These are phyloP conservation scores for Andrena fulva DNA, from an alignment of 2,888 invertebrate genomes.

Conservation along the genomic window DNA sequence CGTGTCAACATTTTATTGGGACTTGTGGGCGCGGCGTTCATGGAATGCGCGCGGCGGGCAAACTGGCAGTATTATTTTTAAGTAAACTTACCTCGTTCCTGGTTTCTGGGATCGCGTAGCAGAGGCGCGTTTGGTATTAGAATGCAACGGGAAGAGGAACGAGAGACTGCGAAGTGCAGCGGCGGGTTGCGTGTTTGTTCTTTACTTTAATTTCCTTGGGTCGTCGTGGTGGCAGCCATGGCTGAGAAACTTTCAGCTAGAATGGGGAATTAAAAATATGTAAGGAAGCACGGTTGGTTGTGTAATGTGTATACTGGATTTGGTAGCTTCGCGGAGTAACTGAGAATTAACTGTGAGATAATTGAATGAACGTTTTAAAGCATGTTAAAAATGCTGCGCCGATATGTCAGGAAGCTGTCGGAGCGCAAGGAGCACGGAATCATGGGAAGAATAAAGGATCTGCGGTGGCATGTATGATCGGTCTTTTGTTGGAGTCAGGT, in stretches of 20 bases:
- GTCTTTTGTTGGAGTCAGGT: conserved; percentile 45
- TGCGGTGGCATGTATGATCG: conserved; percentile 26
- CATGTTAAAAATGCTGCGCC: background rate
- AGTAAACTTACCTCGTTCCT: too few relatives aligned
- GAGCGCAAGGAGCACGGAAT: conserved; percentile 33
- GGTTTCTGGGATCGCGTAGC: too few relatives aligned
- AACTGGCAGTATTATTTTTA: too few relatives aligned
- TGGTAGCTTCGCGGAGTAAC: too few relatives aligned
- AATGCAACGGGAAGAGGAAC: too few relatives aligned
- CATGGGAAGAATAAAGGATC: conserved; percentile 34
- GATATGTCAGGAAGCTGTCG: conserved; percentile 32
- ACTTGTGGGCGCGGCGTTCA: background rate
- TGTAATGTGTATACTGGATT: too few relatives aligned
- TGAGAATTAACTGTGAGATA: too few relatives aligned
- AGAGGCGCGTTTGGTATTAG: too few relatives aligned
- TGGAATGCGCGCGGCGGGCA: background rate
- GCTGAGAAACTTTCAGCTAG: background rate
- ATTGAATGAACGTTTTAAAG: too few relatives aligned
- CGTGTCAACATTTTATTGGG: background rate
- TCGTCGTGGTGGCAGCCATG: background rate
- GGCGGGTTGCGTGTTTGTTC: background rate
- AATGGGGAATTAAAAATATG: background rate
- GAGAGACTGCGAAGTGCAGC: background rate
- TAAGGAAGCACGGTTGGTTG: background rate
- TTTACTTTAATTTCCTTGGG: conserved; percentile 12